phyloP scores from a whole-genome alignment of 1,140 invertebrate genomes.

The Brachionus sp. region DNA sequence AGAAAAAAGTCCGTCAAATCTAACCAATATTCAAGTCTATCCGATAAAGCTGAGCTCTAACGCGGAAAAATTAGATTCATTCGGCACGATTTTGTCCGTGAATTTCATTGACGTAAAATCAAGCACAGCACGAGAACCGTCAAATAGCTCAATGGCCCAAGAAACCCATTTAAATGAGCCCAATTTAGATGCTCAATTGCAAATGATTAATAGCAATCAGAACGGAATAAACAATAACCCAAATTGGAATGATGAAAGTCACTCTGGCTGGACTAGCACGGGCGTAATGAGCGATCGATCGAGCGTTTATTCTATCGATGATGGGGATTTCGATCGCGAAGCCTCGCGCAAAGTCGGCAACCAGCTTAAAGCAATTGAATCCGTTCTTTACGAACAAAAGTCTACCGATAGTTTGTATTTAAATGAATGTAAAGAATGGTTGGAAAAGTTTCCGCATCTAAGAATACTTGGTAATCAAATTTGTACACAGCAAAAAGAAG shows the following conservation, averaged over 20 bases:
- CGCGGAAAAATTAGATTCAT: neutral
- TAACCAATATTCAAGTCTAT: neutral
- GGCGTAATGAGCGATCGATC: conserved; percentile 44
- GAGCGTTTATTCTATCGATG: conserved; percentile 40
- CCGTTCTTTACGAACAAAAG: conserved; percentile 33
- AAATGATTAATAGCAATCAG: neutral
- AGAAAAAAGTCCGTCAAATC: conserved; percentile 13
- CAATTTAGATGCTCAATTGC: neutral
- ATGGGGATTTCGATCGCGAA: conserved; percentile 39
- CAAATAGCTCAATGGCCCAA: neutral
- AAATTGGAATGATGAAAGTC: conserved; percentile 33
- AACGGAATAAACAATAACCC: neutral
- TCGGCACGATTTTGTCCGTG: neutral
- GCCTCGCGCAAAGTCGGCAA: conserved; percentile 39
- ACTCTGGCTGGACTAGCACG: conserved; percentile 37
- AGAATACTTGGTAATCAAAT: conserved; percentile 39
- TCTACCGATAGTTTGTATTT: conserved; percentile 7
- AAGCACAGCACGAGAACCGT: neutral
- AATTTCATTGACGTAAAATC: conserved; percentile 36
- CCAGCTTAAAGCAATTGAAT: conserved; percentile 28
- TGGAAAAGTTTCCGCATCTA: conserved; percentile 44
- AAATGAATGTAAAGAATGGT: conserved; percentile 41
- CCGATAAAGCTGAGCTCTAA: conserved; percentile 10
- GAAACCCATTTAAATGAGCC: neutral
- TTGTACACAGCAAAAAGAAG: neutral